These are phyloP conservation scores for Plotosus lineatus DNA, from an alignment of 2,113 vertebrate species.

Conservation along the genomic window DNA sequence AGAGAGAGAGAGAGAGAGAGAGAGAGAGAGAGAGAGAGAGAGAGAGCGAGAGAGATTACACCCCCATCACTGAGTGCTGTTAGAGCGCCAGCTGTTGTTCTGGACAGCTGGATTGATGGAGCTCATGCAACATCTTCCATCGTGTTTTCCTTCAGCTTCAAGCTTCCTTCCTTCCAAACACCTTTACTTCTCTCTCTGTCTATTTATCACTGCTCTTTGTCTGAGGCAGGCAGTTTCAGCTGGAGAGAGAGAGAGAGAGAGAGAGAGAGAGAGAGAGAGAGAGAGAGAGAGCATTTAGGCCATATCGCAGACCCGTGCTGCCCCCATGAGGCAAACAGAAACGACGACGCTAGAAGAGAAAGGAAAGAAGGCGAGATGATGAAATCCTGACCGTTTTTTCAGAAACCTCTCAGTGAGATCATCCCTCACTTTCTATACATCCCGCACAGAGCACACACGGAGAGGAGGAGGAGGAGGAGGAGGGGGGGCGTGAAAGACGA, in stretches of 20 bases:
- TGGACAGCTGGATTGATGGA: constrained; percentile 19
- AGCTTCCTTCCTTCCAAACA: constrained; percentile 10
- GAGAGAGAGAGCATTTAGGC: neutral
- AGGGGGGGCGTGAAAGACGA: neutral
- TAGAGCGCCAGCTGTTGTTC: constrained; percentile 27
- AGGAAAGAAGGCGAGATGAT: constrained; percentile 43
- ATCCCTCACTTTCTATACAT: constrained; percentile 46
- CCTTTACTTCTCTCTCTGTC: constrained; percentile 29
- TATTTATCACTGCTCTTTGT: constrained; percentile 29
- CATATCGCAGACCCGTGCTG: constrained; percentile 42
- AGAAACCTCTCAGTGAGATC: constrained; percentile 59
- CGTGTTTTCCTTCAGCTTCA: neutral
- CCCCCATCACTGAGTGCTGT: neutral
- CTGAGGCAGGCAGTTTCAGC: constrained; percentile 54
- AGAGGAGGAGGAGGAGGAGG: neutral
- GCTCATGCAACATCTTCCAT: neutral
- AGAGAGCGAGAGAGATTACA: no score
- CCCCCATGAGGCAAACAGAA: constrained; percentile 54
- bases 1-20: no score
- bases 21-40: no score
- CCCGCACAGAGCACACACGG: neutral
- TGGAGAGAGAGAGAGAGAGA: constrained; percentile 46
- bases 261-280: neutral
- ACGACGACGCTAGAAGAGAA: neutral
- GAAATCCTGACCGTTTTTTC: constrained; percentile 59